Evolutionary conservation across 35 echinoderm and acorn worm genomes (phyloP).

Genomic region (Heliocidaris erythrogramma): DNA sequence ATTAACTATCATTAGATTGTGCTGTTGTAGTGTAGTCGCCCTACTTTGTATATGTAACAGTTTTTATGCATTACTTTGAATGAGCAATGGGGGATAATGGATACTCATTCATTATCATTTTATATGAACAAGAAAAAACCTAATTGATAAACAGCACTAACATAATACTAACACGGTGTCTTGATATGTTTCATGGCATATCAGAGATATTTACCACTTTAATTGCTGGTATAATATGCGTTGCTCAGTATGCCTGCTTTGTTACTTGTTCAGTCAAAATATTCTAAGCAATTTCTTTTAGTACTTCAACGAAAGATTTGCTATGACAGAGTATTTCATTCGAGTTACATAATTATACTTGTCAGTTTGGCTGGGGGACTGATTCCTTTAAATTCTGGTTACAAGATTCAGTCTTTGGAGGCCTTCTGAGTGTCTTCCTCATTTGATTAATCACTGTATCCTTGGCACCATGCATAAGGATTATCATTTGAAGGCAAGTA

Average conservation of each 20-base stretch:
- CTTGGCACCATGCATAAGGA: neutral
- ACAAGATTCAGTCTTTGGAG: neutral
- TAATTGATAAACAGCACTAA: neutral
- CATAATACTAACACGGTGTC: neutral
- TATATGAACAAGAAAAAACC: no score
- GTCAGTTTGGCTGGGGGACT: no score
- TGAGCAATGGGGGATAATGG: neutral
- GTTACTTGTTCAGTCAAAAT: no score
- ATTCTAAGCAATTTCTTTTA: no score
- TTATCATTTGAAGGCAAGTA: neutral
- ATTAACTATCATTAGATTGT: neutral
- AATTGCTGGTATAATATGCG: no score
- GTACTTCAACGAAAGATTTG: no score
- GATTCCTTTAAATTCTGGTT: neutral
- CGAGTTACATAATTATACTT: no score
- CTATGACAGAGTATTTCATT: no score
- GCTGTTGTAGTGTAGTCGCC: neutral
- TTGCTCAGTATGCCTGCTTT: no score
- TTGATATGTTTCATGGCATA: neutral
- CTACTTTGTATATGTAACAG: neutral
- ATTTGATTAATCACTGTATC: neutral
- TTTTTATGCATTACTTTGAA: neutral
- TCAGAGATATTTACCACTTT: no score
- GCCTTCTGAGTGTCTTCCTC: neutral
- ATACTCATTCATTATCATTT: neutral